A percentile compares a stretch with the other conserved stretches of the same genome.
These are phyloP conservation scores for Salvelinus sp. DNA, from an alignment of 2,113 vertebrate species.

Conservation along the genomic window DNA sequence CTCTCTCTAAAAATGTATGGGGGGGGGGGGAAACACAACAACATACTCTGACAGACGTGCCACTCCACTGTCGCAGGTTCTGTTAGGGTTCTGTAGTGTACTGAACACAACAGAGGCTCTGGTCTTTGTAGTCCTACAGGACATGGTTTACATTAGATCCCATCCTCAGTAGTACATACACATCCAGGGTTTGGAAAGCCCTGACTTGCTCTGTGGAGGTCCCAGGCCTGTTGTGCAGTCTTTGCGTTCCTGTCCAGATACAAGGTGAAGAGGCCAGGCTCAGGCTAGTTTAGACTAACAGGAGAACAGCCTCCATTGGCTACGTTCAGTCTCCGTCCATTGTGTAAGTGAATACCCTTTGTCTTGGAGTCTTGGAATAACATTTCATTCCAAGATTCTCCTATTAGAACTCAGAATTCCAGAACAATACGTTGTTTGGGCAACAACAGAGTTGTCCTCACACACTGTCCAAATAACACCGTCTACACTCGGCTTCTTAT, in stretches of 20 bases:
- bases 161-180: constrained; percentile 30
- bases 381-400: constrained; percentile 8
- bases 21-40: too few species aligned
- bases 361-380: not conserved
- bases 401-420: constrained; percentile 29
- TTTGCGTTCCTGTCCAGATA: not conserved
- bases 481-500: constrained; percentile 18
- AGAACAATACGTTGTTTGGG: constrained; percentile 14
- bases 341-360: constrained; percentile 69
- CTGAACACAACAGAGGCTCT: constrained; percentile 3
- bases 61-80: not conserved
- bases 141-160: constrained; percentile 25
- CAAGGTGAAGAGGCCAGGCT: not conserved
- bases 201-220: too few species aligned
- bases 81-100: not conserved
- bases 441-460: constrained; percentile 9
- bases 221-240: not conserved
- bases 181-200: not conserved
- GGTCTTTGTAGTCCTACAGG: constrained; percentile 21
- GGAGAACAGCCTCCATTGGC: constrained; percentile 56
- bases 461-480: constrained; percentile 11
- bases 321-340: constrained; percentile 56
- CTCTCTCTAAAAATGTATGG: not conserved
- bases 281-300: constrained; percentile 39
- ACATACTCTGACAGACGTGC: too few species aligned